Base-by-base conservation (phyloP, 2,113 vertebrate genomes). In the Microcebus lehilahytsara region DNA sequence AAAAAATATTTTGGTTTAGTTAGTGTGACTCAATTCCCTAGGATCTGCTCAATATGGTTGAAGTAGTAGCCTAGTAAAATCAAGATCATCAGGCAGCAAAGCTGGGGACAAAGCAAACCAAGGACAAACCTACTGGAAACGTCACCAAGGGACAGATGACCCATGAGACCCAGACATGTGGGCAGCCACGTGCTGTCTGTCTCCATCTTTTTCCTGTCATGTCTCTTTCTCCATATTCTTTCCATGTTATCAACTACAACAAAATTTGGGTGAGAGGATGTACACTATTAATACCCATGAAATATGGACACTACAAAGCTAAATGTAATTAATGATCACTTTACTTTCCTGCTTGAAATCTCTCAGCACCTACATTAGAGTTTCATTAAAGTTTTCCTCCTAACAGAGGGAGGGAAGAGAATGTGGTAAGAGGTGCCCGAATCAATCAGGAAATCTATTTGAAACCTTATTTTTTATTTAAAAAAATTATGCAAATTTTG, bases 401-500 rank as follows among this genome's bases (percentile, higher is more conserved):
- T 5, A 19, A 25, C 25, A 96, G 49, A 87, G 7, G 67, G 49
- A 87, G 7, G 67, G 7, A 22, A 86, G 27, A 89, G 71, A 56
- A 32, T 40, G 22, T 69, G 75, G 37, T 23, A 58, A 84, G 42
- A 90, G 58, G 27, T 72, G 46, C 22, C 56, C 34, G 9, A 72
- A 67, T 84, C 32, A 93, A 86, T 64, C 46, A 71, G 51, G 12
- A 84, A 94, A 58, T 64, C 30, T 60, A 66, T 71, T 49, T 64
- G 37, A 96, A 83, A 77, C 16, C 11, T 72, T 86, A 53, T 80
- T 69, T 92, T 66, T 89, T 60, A 71, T n/a, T 64, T 93, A 58
- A 80, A 72, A 72, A 80, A 86, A n/a, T 34, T n/a, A 72, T 34
- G 37, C 8, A 78, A 66, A 53, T 78, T 96, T 91, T 89, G 11